phyloP scores from a whole-genome alignment of 2,797 vertebrate species.

The Pangasius mekongensis region DNA sequence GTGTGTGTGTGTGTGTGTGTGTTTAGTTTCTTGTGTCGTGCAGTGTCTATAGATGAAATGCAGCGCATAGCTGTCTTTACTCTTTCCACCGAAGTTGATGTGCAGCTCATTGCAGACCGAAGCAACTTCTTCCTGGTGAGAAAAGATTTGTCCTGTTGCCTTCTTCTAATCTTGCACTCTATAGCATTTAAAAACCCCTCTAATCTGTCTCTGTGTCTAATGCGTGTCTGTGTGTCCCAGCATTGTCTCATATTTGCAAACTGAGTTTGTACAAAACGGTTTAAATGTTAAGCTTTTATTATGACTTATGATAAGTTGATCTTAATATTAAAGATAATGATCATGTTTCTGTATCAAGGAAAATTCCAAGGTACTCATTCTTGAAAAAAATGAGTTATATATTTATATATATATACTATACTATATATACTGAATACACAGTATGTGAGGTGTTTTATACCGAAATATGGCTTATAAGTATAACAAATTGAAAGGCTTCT shows the following conservation, averaged over 20 bases:
- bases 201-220: neutral
- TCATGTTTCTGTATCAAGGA: neutral
- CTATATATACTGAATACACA: neutral
- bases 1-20: constrained; percentile 57
- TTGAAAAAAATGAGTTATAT: too few species aligned
- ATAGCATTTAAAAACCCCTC: neutral
- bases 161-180: neutral
- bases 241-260: neutral
- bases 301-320: neutral
- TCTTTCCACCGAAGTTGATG: constrained; percentile 75
- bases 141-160: neutral
- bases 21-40: constrained; percentile 89
- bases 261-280: neutral
- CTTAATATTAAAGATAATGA: neutral
- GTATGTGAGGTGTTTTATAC: neutral
- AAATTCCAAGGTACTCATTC: too few species aligned
- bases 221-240: neutral
- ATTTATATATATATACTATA: neutral
- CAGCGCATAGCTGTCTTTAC: constrained; percentile 79
- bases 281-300: neutral
- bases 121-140: constrained; percentile 91
- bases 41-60: constrained; percentile 77
- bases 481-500: neutral
- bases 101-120: constrained; percentile 81
- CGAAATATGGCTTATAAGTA: neutral